These are phyloP conservation scores for Melitaea athalia DNA, from an alignment of 2,888 invertebrate species.

Conservation along the genomic window DNA sequence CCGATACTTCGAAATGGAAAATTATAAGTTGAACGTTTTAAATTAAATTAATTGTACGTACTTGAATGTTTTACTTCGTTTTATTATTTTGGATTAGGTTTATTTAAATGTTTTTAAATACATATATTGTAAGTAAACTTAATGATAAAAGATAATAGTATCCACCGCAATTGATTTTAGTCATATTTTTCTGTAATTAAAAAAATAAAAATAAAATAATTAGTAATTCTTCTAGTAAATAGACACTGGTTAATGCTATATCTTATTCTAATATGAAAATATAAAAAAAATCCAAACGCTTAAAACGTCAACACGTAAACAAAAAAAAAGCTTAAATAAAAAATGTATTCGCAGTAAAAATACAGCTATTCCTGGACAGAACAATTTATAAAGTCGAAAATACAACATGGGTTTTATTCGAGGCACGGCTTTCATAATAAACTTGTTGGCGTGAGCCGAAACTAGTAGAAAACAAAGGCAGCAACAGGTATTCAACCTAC, in stretches of 20 bases:
- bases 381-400: conserved; percentile 12
- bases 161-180: too few relatives aligned
- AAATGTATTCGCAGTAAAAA: not conserved
- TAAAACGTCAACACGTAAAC: not conserved
- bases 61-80: not conserved
- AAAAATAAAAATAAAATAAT: too few relatives aligned
- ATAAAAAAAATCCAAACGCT: too few relatives aligned
- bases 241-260: too few relatives aligned
- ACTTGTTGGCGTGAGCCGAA: conserved; percentile 34
- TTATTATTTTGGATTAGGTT: not conserved
- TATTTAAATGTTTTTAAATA: not conserved
- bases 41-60: not conserved
- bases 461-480: conserved; percentile 39
- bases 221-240: too few relatives aligned
- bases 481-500: conserved; percentile 35
- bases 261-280: too few relatives aligned
- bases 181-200: too few relatives aligned
- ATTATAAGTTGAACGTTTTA: conserved; percentile 17
- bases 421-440: conserved; percentile 28
- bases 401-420: conserved; percentile 10
- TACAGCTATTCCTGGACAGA: conserved; percentile 12
- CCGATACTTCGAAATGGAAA: conserved; percentile 36
- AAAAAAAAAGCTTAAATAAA: not conserved
- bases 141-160: too few relatives aligned
- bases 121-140: too few relatives aligned